phyloP scores from a whole-genome alignment of 2,888 invertebrate species.

The Nipponacmea schrenckii region DNA sequence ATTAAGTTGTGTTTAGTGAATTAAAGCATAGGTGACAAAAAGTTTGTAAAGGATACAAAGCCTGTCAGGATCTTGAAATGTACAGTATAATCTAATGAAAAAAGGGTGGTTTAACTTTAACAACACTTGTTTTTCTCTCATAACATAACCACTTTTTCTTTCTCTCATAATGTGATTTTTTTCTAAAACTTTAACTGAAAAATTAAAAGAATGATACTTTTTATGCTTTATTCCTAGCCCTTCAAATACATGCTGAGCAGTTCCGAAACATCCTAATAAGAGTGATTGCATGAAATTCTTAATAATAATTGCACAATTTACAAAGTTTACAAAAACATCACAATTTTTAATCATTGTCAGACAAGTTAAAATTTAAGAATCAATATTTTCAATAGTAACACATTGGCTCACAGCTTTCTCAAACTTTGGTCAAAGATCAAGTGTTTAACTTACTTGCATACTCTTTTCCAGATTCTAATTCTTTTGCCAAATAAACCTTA shows the following conservation, averaged over 20 bases:
- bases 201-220: background rate
- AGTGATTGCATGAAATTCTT: background rate
- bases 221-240: slow-evolving; percentile 3
- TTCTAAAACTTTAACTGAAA: slow-evolving; percentile 96
- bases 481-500: slow-evolving; percentile 88
- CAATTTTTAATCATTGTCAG: too few relatives aligned
- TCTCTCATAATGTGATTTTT: slow-evolving; percentile 93
- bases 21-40: too few relatives aligned
- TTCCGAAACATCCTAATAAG: background rate
- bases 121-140: slow-evolving; percentile 93
- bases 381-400: too few relatives aligned
- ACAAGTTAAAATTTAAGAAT: too few relatives aligned
- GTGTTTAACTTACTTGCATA: slow-evolving; percentile 85
- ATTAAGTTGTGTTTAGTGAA: too few relatives aligned
- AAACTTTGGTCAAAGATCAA: background rate
- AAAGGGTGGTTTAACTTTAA: slow-evolving; percentile 83
- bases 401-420: background rate
- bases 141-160: slow-evolving; percentile 91
- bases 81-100: slow-evolving; percentile 93
- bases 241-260: background rate
- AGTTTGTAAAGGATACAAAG: slow-evolving; percentile 75
- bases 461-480: slow-evolving; percentile 87
- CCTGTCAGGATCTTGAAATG: slow-evolving; percentile 93
- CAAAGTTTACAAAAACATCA: too few relatives aligned
- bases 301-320: too few relatives aligned